phyloP scores from a whole-genome alignment of 1,140 invertebrate genomes.

The Formica exsecta region DNA sequence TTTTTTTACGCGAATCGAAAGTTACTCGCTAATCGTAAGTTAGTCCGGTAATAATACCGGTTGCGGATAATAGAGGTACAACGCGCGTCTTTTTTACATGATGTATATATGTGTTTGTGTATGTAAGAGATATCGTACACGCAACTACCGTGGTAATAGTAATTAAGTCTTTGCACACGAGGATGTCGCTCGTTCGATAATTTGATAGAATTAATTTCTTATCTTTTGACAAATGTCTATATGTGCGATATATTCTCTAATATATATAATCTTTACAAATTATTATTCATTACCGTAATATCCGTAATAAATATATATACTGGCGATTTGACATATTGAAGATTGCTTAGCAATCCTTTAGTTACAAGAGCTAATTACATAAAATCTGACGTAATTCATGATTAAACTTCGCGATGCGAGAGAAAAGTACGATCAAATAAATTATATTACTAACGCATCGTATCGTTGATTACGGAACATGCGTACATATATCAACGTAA shows the following conservation, averaged over 20 bases:
- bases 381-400: not conserved
- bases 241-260: not conserved
- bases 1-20: constrained; percentile 38
- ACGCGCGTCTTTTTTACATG: constrained; percentile 1
- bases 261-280: not conserved
- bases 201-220: constrained; percentile 41
- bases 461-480: constrained; percentile 17
- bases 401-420: not conserved
- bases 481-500: constrained; percentile 9
- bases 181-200: constrained; percentile 47
- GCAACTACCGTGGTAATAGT: constrained; percentile 44
- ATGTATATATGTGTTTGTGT: no score
- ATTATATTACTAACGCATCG: constrained; percentile 27
- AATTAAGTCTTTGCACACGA: constrained; percentile 43
- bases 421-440: not conserved
- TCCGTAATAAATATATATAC: not conserved
- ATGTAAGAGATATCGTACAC: constrained; percentile 48
- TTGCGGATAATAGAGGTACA: constrained; percentile 43
- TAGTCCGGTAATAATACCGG: constrained; percentile 32
- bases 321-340: not conserved
- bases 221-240: constrained; percentile 5
- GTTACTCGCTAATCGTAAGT: constrained; percentile 35
- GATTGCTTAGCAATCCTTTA: not conserved
- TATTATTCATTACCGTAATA: constrained; percentile 3
- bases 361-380: not conserved